Percentiles rank a stretch among this genome's conserved stretches.
phyloP scores from a whole-genome alignment of 2,888 invertebrate species.

The Caenorhabditis japonica region DNA sequence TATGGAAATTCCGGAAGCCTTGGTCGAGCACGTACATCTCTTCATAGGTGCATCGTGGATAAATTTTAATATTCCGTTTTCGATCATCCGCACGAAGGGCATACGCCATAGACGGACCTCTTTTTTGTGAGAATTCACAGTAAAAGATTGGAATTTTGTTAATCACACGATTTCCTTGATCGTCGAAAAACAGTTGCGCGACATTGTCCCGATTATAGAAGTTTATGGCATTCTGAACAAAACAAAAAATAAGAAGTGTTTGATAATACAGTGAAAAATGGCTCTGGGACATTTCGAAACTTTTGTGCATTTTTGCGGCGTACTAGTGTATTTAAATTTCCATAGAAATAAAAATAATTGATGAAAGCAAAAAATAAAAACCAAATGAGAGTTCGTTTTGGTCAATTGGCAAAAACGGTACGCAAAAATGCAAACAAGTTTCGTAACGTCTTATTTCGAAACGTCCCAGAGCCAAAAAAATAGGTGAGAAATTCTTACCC shows the following conservation, averaged over 20 bases:
- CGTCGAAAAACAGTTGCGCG: constrained; percentile 35
- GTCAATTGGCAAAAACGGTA: too few relatives aligned
- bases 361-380: not conserved
- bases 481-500: too few relatives aligned
- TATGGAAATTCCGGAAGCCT: constrained; percentile 86
- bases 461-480: too few relatives aligned
- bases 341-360: too few relatives aligned
- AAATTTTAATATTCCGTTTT: constrained; percentile 83
- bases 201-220: constrained; percentile 39
- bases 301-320: too few relatives aligned
- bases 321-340: too few relatives aligned
- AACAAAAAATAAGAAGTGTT: too few relatives aligned
- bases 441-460: too few relatives aligned
- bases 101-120: constrained; percentile 89
- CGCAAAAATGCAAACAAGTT: too few relatives aligned
- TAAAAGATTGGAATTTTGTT: constrained; percentile 57
- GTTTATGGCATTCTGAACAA: constrained; percentile 53
- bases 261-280: too few relatives aligned
- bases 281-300: too few relatives aligned
- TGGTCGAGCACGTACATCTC: constrained; percentile 93
- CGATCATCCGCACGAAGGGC: constrained; percentile 89
- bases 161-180: not conserved
- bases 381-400: not conserved
- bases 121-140: constrained; percentile 93
- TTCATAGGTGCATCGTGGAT: constrained; percentile 86